phyloP scores from a whole-genome alignment of 2,888 invertebrate genomes.

The Anodontia alba region DNA sequence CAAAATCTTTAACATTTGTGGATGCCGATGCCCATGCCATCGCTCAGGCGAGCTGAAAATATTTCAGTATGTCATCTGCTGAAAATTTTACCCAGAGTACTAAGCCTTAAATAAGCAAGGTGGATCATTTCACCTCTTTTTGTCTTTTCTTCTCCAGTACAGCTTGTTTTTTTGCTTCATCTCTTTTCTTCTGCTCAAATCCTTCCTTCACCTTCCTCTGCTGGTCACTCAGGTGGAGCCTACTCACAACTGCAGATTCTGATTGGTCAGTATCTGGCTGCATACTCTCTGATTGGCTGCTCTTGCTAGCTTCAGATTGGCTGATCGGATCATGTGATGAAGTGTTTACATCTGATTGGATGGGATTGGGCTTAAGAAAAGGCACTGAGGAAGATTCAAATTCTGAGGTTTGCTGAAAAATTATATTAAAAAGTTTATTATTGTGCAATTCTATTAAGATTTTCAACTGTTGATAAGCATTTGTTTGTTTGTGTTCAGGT shows the following conservation, averaged over 20 bases:
- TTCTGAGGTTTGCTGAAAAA: conserved; percentile 41
- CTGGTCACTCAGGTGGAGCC: conserved; percentile 74
- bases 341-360: conserved; percentile 25
- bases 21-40: too few relatives aligned
- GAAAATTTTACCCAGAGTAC: too few relatives aligned
- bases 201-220: conserved; percentile 76
- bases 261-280: conserved; percentile 50
- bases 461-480: too few relatives aligned
- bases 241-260: conserved; percentile 72
- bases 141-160: conserved; percentile 71
- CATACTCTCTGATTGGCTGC: conserved; percentile 30
- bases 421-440: too few relatives aligned
- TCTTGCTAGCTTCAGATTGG: conserved; percentile 28
- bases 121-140: too few relatives aligned
- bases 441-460: too few relatives aligned
- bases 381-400: conserved; percentile 61
- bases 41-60: too few relatives aligned
- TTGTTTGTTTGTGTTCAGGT: too few relatives aligned
- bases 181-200: conserved; percentile 77
- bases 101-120: too few relatives aligned
- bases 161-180: conserved; percentile 71
- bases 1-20: too few relatives aligned
- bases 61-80: too few relatives aligned
- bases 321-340: conserved; percentile 12
- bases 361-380: conserved; percentile 62